Evolutionary conservation across 2,797 vertebrate genomes (phyloP), one percentile per base, ranked within the genome.

Genomic region (Remorina albescens): DNA sequence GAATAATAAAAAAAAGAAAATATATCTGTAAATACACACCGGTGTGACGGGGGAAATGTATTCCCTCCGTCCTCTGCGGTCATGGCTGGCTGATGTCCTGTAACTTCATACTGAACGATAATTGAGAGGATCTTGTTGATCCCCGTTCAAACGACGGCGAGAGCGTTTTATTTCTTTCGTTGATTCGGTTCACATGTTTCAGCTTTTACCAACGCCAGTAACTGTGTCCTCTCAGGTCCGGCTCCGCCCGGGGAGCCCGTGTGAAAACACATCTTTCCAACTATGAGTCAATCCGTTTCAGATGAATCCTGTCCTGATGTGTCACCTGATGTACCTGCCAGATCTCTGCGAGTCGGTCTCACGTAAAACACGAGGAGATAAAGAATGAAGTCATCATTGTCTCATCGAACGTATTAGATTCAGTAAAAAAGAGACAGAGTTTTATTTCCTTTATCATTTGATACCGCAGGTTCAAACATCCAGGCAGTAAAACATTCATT

Each of bases 221-320:
- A 76, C 36, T 13, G 16, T 46, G 56, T 47, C 68, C 61, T 67
- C 61, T 81, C 62, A 36, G 71, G 53, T 74, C 54, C 62, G 9
- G 50, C 58, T 46, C 73, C 6, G 13, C 53, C 71, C 63, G 76
- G 71, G 53, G 76, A 71, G 30, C 41, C 42, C 23, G 25, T 42
- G 42, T 47, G 57, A 80, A 76, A 74, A 78, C 59, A 65, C 19
- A 30, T 46, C 23, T 64, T 65, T 67, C 76, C 72, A 81, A 10
- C 57, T n/a, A 62, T 70, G 76, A 81, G 76, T 74, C 76, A 64
- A 75, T 63, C 74, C 11, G 21, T 63, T 81, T 71, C 46, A 64
- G 25, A 53, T 80, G 73, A 44, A 23, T n/a, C 39, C 68, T 46
- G 34, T 32, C 30, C 21, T 21, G 23, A 56, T 25, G 44, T 7